Conservation (phyloP, 2,797 vertebrate genomes). For the Cichlasoma orientale region DNA sequence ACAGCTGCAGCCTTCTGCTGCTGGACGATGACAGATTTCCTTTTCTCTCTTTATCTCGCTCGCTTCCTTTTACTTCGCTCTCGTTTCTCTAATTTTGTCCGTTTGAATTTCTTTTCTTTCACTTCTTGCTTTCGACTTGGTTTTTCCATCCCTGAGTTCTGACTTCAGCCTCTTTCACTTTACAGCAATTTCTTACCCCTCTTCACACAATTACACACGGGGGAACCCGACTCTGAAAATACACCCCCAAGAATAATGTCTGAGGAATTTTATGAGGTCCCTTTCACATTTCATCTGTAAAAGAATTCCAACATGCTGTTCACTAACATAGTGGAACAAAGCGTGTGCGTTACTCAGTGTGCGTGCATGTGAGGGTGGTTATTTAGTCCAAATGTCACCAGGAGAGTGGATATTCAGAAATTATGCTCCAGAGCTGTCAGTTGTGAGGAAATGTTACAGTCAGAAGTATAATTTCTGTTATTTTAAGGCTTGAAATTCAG, state of each 20-base stretch:
- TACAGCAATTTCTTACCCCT: neutral
- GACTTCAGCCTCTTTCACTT: neutral
- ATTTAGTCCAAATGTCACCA: slow-evolving; percentile 20
- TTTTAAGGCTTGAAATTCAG: slow-evolving; percentile 14
- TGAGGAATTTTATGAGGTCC: slow-evolving; percentile 50
- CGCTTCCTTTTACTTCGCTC: slow-evolving; percentile 7
- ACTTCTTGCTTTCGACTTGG: slow-evolving; percentile 1
- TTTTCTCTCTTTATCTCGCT: slow-evolving; percentile 31
- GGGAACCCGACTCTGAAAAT: slow-evolving; percentile 37
- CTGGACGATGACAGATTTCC: slow-evolving; percentile 57
- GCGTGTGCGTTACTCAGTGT: neutral
- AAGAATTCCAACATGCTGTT: slow-evolving; percentile 11
- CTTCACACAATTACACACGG: slow-evolving; percentile 24
- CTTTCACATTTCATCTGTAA: slow-evolving; percentile 39
- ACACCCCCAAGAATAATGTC: slow-evolving; percentile 59
- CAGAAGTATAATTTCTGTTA: slow-evolving; percentile 14
- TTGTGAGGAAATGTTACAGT: slow-evolving; percentile 1
- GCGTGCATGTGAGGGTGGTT: neutral
- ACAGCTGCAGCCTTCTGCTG: slow-evolving; percentile 68
- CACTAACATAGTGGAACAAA: neutral
- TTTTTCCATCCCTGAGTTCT: neutral
- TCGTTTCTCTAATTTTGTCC: slow-evolving; percentile 9
- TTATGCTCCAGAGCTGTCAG: slow-evolving; percentile 15
- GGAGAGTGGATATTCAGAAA: slow-evolving; percentile 10
- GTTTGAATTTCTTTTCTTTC: slow-evolving; percentile 6